These are phyloP conservation scores for Acleris sparsana DNA, from an alignment of 2,888 invertebrate species.

Conservation along the genomic window DNA sequence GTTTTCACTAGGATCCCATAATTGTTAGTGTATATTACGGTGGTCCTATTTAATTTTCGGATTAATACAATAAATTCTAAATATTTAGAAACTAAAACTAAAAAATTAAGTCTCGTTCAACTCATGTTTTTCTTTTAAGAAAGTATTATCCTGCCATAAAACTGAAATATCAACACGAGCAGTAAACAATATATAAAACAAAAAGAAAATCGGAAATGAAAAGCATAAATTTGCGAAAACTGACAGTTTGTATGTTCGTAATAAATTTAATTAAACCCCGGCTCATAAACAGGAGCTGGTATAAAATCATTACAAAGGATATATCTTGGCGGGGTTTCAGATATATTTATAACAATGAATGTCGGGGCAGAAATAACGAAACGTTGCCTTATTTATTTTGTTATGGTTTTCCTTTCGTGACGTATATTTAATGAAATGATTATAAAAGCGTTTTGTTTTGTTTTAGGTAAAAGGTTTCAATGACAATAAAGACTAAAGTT, in stretches of 20 bases:
- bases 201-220: constrained; percentile 65
- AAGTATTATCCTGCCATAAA: constrained; percentile 13
- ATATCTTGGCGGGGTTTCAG: constrained; percentile 28
- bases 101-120: background rate
- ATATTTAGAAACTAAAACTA: too few relatives aligned
- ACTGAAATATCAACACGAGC: constrained; percentile 23
- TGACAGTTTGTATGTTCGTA: constrained; percentile 61
- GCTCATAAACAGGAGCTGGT: constrained; percentile 49
- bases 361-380: too few relatives aligned
- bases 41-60: too few relatives aligned
- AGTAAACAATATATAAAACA: constrained; percentile 43
- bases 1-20: too few relatives aligned
- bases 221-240: constrained; percentile 60
- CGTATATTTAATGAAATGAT: too few relatives aligned
- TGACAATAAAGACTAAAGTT: too few relatives aligned
- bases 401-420: too few relatives aligned
- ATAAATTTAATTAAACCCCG: constrained; percentile 71
- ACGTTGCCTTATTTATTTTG: too few relatives aligned
- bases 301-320: constrained; percentile 32
- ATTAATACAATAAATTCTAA: too few relatives aligned
- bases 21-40: too few relatives aligned
- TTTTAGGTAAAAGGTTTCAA: too few relatives aligned
- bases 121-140: constrained; percentile 12
- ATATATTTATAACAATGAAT: constrained; percentile 4
- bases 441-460: too few relatives aligned